Evolutionary conservation across 2,888 invertebrate species (phyloP), one percentile per base, ranked within the genome.

Genomic region (Drosophila atroscutellata): DNA sequence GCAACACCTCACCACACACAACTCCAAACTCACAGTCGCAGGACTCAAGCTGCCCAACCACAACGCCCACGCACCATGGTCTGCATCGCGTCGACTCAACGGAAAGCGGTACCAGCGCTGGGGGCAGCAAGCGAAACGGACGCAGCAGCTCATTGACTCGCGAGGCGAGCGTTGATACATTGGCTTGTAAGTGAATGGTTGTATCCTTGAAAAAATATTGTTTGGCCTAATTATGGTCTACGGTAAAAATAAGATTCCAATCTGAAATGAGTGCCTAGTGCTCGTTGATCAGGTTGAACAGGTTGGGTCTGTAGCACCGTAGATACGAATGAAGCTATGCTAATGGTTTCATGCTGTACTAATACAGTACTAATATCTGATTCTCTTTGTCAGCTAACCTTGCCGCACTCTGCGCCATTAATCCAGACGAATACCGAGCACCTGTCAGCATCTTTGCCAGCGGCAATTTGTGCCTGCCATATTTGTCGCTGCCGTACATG

Each of bases 391-490:
- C 65, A 91, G 93, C 92, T 6, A 90, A 90, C 13, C 81, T 93
- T 15, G 87, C 90, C 36, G 90, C 91, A 2, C 69, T 93, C 61
- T 90, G 91, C 5, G 79, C 91, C 5, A 86, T 93, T 1, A 92
- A 91, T 76, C 92, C 93, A 3, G 91, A 92, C 58, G 91, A 96
- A 60, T 98, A 97, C 93, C 98, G 98, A 15, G 95, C 99, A 84
- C 99, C 99, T 0, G 93, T 99, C 39, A 94, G 95, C 54, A 94
- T 99, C 64, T 99, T 98, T 93, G 95, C 96, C 39, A 96, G 98
- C 93, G 99, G 99, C 55, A 97, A 97, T 91, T 94, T 99, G 20
- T 99, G 99, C 92, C 95, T 99, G 92, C 99, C 99, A 24, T 99
- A 99, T 93, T 94, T 99, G 76, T 98, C 98, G 4, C 94, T 99